phyloP scores from a whole-genome alignment of 2,888 invertebrate species.

The Thelaira solivaga region DNA sequence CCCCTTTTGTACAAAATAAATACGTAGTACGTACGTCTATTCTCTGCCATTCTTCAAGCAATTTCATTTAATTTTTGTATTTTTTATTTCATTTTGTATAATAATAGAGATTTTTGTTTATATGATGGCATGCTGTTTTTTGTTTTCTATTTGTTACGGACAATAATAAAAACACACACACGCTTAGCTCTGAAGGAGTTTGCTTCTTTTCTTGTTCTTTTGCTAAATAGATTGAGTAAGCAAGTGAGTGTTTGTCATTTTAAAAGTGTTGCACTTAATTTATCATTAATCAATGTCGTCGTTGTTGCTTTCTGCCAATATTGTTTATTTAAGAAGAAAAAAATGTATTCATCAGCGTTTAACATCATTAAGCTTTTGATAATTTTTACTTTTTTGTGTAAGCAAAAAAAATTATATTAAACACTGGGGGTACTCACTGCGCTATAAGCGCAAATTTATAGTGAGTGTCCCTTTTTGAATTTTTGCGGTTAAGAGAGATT shows the following conservation, averaged over 20 bases:
- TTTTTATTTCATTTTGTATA: constrained; percentile 14
- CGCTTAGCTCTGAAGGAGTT: constrained; percentile 16
- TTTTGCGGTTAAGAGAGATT: no score
- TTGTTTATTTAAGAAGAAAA: neutral
- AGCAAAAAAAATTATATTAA: no score
- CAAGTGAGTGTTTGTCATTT: constrained; percentile 38
- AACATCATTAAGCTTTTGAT: neutral
- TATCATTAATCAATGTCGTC: constrained; percentile 70
- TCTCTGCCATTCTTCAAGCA: no score
- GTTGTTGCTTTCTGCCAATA: neutral
- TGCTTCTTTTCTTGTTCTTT: constrained; percentile 1
- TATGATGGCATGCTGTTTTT: constrained; percentile 41
- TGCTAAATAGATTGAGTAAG: constrained; percentile 11
- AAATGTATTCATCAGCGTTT: constrained; percentile 29
- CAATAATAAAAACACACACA: no score
- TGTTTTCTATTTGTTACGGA: constrained; percentile 44
- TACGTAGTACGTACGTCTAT: neutral
- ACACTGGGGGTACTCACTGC: no score
- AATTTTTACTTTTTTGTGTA: no score
- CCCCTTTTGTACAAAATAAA: constrained; percentile 40
- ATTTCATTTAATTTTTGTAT: no score
- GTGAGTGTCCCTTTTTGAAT: no score
- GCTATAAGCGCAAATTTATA: no score
- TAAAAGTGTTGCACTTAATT: constrained; percentile 68
- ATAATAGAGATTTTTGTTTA: constrained; percentile 33